Conservation (phyloP, 2,888 invertebrate genomes). For the Drosophila paranaensis region DNA sequence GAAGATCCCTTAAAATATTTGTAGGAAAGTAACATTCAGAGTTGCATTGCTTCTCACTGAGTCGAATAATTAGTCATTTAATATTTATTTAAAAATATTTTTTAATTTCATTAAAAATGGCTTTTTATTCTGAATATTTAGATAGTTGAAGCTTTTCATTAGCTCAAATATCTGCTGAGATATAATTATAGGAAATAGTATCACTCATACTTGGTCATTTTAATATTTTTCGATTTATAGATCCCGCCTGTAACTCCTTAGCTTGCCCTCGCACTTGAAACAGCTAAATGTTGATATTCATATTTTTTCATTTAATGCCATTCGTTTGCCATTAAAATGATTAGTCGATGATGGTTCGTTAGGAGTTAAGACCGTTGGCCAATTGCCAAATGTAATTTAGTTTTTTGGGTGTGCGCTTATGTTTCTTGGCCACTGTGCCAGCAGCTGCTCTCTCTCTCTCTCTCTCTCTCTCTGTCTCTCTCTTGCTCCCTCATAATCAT, state of each 20-base stretch:
- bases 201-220: too few relatives aligned
- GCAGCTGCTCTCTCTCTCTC: constrained; percentile 2
- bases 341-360: constrained; percentile 20
- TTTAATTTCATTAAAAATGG: too few relatives aligned
- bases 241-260: background rate
- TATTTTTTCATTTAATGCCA: constrained; percentile 10
- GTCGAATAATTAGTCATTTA: too few relatives aligned
- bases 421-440: constrained; percentile 22
- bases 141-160: too few relatives aligned
- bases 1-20: background rate
- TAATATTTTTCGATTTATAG: too few relatives aligned
- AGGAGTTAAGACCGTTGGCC: constrained; percentile 25
- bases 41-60: too few relatives aligned
- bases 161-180: too few relatives aligned
- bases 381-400: constrained; percentile 33
- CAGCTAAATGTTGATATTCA: constrained; percentile 9
- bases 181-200: too few relatives aligned
- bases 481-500: constrained; percentile 41
- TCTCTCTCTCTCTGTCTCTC: background rate
- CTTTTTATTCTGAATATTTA: too few relatives aligned
- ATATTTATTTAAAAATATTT: too few relatives aligned
- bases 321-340: constrained; percentile 20
- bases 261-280: background rate
- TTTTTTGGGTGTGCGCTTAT: constrained; percentile 19
- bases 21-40: background rate